Base-by-base conservation (phyloP, 1,140 invertebrate genomes). In the Bombus sylvicola region DNA sequence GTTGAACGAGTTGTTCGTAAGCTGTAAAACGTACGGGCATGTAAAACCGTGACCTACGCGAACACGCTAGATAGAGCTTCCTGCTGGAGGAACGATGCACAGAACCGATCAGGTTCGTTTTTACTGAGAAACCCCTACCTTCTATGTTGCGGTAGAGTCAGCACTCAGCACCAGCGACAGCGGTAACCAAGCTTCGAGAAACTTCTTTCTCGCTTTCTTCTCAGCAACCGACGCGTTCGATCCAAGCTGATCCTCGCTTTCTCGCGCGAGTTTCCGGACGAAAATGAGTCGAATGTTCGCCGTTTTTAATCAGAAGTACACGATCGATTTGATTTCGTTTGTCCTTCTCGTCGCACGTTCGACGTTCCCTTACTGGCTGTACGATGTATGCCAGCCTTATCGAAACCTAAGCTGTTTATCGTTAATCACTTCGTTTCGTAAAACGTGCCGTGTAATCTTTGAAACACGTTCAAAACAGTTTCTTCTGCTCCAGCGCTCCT, bases 131-230 rank as follows among this genome's bases (percentile, higher is more conserved):
- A 41, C 5, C 22, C 28, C 47, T 72, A 68, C 66, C 68, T 53
- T 81, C 69, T 39, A 18, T 28, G 31, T 57, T 28, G 15, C 68
- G 15, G 25, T 15, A 43, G 43, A 68, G 77, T 81, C 37, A 41
- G 12, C 79, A 72, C 12, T 68, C 37, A 15, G 6, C 79, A 81
- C 22, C 79, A 41, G 34, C 31, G 64, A 53, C 39, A 31, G 18
- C 59, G n/a, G 59, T 34, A 66, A 71, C 72, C 83, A 53, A 72
- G 77, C 83, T 85, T 74, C 77, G 77, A 83, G 80, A 83, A 83
- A 86, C 81, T 86, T 83, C 80, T 72, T 76, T 77, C 31, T 47
- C 41, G 34, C 57, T 69, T 41, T 77, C 62, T 47, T 69, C 78
- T 2, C 25, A 18, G 10, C 39, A 10, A 2, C 31, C 3, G n/a